These are phyloP conservation scores for Lucilia cuprina DNA, from an alignment of 1,140 invertebrate genomes.

Conservation along the genomic window DNA sequence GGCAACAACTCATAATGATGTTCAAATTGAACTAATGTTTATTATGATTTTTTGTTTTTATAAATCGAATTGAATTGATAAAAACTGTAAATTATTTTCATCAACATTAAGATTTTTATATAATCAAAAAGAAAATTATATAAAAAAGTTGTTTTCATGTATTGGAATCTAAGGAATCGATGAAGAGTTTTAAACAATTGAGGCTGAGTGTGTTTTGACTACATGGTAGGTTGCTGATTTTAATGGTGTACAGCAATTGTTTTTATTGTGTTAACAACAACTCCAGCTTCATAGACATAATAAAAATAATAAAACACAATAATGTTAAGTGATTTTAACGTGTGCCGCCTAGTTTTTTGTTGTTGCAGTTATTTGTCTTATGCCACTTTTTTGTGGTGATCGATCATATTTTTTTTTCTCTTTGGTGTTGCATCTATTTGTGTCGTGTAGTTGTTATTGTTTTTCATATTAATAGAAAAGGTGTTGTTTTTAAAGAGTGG, in stretches of 20 bases:
- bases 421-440: background rate
- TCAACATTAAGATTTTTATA: background rate
- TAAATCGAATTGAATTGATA: background rate
- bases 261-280: background rate
- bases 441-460: background rate
- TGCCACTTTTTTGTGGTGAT: constrained; percentile 1
- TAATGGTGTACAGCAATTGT: background rate
- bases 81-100: background rate
- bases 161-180: background rate
- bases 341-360: constrained; percentile 7
- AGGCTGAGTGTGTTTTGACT: background rate
- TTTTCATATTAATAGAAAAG: background rate
- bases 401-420: constrained; percentile 18
- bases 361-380: background rate
- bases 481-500: background rate
- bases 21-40: background rate
- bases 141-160: background rate
- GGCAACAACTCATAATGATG: background rate
- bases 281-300: background rate
- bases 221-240: background rate
- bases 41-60: background rate
- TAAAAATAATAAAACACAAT: background rate
- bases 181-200: background rate
- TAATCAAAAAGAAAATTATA: background rate
- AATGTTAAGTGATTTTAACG: constrained; percentile 32